phyloP scores from a whole-genome alignment of 1,140 invertebrate genomes.

The Drosophila bifasciata region DNA sequence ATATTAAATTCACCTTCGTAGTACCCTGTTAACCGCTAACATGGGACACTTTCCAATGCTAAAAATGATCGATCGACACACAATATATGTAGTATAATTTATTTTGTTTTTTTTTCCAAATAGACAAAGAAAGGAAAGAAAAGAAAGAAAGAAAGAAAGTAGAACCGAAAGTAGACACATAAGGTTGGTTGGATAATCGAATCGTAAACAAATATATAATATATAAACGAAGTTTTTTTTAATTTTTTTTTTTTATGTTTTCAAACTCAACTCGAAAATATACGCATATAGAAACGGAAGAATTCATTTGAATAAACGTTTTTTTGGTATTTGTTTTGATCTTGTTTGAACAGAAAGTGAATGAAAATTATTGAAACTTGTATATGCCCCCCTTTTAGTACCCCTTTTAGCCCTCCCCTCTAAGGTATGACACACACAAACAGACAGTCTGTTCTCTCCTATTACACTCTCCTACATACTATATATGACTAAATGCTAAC shows the following conservation, averaged over 20 bases:
- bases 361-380: neutral
- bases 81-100: too few relatives aligned
- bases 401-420: too few relatives aligned
- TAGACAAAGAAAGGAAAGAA: constrained; percentile 40
- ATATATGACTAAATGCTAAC: too few relatives aligned
- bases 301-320: neutral
- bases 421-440: too few relatives aligned
- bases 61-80: constrained; percentile 80
- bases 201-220: constrained; percentile 25
- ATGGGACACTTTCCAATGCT: constrained; percentile 88
- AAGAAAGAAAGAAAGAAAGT: constrained; percentile 56
- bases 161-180: constrained; percentile 55
- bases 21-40: constrained; percentile 94
- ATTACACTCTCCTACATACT: too few relatives aligned
- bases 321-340: too few relatives aligned
- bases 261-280: neutral
- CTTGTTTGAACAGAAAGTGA: neutral
- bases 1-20: constrained; percentile 92
- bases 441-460: neutral
- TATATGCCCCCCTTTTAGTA: too few relatives aligned
- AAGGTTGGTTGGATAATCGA: constrained; percentile 41
- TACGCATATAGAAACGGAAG: neutral
- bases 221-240: constrained; percentile 22
- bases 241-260: too few relatives aligned
- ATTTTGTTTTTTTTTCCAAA: constrained; percentile 24